These are phyloP conservation scores for Idaea biselata DNA, from an alignment of 2,888 invertebrate species.

Conservation along the genomic window DNA sequence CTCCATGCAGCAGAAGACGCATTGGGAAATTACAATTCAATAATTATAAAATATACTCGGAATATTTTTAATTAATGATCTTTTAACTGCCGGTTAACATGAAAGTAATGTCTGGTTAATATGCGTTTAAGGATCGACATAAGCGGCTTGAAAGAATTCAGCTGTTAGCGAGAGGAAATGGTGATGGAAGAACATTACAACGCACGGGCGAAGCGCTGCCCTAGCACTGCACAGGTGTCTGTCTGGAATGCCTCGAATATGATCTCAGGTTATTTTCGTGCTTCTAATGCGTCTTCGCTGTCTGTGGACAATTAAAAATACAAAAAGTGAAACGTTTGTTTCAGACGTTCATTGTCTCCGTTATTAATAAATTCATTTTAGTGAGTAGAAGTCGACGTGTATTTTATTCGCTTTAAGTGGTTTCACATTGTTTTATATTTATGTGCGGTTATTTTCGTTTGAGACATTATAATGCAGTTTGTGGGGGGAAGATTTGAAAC, in stretches of 20 bases:
- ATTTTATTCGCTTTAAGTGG: slow-evolving; percentile 82
- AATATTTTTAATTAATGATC: slow-evolving; percentile 57
- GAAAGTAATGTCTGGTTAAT: slow-evolving; percentile 32
- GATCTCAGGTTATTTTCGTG: slow-evolving; percentile 77
- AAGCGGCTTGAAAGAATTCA: slow-evolving; percentile 5
- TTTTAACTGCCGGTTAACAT: slow-evolving; percentile 53
- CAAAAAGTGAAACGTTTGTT: slow-evolving; percentile 78
- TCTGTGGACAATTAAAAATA: slow-evolving; percentile 80
- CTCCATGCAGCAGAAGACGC: slow-evolving; percentile 66
- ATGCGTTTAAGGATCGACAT: slow-evolving; percentile 1
- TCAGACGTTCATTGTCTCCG: slow-evolving; percentile 81
- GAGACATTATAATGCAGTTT: slow-evolving; percentile 79
- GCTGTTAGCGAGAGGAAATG: neutral
- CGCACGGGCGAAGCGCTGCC: slow-evolving; percentile 18
- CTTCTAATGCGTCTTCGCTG: slow-evolving; percentile 77
- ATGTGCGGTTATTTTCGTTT: slow-evolving; percentile 79
- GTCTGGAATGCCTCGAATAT: slow-evolving; percentile 62
- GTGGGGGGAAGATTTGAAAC: slow-evolving; percentile 78
- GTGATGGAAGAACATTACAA: slow-evolving; percentile 10
- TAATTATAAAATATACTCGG: slow-evolving; percentile 57
- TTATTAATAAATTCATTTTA: slow-evolving; percentile 82
- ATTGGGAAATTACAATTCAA: slow-evolving; percentile 75
- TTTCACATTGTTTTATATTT: slow-evolving; percentile 81
- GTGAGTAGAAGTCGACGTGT: slow-evolving; percentile 78
- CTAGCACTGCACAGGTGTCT: slow-evolving; percentile 33